Evolutionary conservation across 1,140 invertebrate genomes (phyloP).

Genomic region (Oncopodura yosiiana): DNA sequence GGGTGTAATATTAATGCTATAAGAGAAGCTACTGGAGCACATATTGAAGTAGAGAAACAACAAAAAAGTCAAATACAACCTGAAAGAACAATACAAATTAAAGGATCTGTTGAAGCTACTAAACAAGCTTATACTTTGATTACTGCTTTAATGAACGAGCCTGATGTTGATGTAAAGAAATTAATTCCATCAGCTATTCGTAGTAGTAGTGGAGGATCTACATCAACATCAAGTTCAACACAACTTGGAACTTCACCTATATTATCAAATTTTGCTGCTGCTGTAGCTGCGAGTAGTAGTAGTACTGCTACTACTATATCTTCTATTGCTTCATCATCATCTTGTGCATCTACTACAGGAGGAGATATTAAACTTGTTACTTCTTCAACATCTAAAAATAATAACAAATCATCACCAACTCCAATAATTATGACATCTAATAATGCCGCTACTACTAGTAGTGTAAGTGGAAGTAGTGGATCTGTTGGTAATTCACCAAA

Average conservation of each 20-base stretch:
- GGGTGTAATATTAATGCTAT: conserved; percentile 97
- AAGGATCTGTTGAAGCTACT: conserved; percentile 80
- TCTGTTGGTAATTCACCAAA: neutral
- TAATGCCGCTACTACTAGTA: conserved; percentile 34
- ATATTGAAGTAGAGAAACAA: conserved; percentile 96
- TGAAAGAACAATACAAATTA: conserved; percentile 88
- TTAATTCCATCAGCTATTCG: conserved; percentile 60
- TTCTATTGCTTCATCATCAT: neutral
- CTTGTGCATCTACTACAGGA: neutral
- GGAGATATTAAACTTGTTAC: conserved; percentile 10
- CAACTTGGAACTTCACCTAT: conserved; percentile 41
- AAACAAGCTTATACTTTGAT: conserved; percentile 81
- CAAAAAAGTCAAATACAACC: conserved; percentile 69
- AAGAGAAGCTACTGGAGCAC: conserved; percentile 81
- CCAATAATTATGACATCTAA: conserved; percentile 27
- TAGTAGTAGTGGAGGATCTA: neutral
- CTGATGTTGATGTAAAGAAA: conserved; percentile 79
- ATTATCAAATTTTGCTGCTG: too few relatives aligned
- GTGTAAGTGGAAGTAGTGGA: conserved; percentile 30
- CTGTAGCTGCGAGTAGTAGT: conserved; percentile 6
- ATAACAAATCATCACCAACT: conserved; percentile 24
- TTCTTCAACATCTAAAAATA: conserved; percentile 37
- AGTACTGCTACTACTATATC: neutral
- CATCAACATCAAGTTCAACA: neutral
- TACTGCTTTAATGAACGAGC: conserved; percentile 76